A percentile compares a stretch with the other conserved stretches of the same genome.
These are phyloP conservation scores for Hirudo medicinalis DNA, from an alignment of 1,140 invertebrate species.

Conservation along the genomic window DNA sequence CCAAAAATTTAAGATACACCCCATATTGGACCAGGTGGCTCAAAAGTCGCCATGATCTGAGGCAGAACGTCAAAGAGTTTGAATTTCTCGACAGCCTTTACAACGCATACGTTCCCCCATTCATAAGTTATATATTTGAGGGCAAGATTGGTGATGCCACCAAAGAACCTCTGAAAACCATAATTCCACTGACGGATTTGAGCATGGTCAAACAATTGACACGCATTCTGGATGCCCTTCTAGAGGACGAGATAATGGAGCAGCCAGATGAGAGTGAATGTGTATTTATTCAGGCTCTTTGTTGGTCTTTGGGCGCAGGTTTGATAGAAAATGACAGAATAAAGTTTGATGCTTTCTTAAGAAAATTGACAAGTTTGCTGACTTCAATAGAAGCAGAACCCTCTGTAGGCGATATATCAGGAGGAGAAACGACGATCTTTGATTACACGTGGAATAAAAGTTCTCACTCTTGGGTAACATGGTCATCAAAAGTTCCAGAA, in stretches of 20 bases:
- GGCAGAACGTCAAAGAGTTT: conserved; percentile 27
- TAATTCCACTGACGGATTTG: conserved; percentile 65
- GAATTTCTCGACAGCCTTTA: conserved; percentile 42
- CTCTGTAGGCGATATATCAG: conserved; percentile 53
- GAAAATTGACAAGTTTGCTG: conserved; percentile 54
- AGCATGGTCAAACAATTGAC: conserved; percentile 74
- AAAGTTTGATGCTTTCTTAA: conserved; percentile 65
- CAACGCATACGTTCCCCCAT: conserved; percentile 57
- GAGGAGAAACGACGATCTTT: conserved; percentile 53
- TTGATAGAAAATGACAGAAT: conserved; percentile 53
- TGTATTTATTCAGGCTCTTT: conserved; percentile 60
- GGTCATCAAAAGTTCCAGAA: conserved; percentile 59
- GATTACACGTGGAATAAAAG: conserved; percentile 64
- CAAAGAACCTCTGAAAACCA: conserved; percentile 58
- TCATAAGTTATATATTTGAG: conserved; percentile 60
- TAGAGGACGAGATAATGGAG: conserved; percentile 41
- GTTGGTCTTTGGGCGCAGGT: conserved; percentile 67
- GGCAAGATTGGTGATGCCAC: conserved; percentile 53
- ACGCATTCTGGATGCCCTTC: conserved; percentile 56
- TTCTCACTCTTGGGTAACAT: conserved; percentile 59
- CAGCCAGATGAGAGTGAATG: conserved; percentile 49
- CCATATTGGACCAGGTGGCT: conserved; percentile 70
- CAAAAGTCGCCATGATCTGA: conserved; percentile 25
- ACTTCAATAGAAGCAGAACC: conserved; percentile 1
- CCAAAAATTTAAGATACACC: conserved; percentile 69